phyloP scores from a whole-genome alignment of 2,113 vertebrate species.

The Pelmatolapia mariae region DNA sequence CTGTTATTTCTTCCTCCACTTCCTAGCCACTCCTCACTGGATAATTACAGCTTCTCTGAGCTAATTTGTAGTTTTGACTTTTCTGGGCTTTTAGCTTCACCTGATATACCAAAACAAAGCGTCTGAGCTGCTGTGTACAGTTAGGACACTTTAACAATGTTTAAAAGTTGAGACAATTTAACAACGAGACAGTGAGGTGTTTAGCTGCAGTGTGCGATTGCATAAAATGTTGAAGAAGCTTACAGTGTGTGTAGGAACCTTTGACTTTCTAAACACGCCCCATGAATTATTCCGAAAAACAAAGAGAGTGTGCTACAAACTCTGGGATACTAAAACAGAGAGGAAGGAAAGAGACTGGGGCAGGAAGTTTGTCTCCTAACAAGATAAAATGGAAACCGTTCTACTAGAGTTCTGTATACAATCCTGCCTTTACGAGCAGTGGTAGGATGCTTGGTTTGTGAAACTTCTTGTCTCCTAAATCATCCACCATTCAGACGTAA shows the following conservation, averaged over 20 bases:
- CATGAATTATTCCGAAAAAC: not conserved
- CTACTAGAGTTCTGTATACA: not conserved
- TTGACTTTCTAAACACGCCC: not conserved
- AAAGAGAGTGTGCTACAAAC: not conserved
- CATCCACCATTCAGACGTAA: not conserved
- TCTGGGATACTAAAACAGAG: not conserved
- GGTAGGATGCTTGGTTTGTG: not conserved
- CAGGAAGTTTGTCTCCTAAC: not conserved
- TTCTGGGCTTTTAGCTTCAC: not conserved
- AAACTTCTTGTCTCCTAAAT: not conserved
- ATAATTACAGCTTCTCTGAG: not conserved
- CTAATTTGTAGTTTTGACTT: not conserved
- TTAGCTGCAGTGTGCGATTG: not conserved
- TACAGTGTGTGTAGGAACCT: not conserved
- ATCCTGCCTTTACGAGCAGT: not conserved
- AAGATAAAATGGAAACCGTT: fast-evolving
- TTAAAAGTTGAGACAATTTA: not conserved
- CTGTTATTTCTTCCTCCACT: not conserved
- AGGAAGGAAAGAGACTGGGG: not conserved
- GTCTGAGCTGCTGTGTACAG: not conserved
- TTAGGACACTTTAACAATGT: not conserved
- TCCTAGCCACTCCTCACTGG: not conserved
- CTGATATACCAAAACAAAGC: not conserved
- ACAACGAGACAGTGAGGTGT: not conserved
- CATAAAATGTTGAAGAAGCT: not conserved